phyloP scores from a whole-genome alignment of 2,888 invertebrate genomes.

The Tetramorium bicarinatum region DNA sequence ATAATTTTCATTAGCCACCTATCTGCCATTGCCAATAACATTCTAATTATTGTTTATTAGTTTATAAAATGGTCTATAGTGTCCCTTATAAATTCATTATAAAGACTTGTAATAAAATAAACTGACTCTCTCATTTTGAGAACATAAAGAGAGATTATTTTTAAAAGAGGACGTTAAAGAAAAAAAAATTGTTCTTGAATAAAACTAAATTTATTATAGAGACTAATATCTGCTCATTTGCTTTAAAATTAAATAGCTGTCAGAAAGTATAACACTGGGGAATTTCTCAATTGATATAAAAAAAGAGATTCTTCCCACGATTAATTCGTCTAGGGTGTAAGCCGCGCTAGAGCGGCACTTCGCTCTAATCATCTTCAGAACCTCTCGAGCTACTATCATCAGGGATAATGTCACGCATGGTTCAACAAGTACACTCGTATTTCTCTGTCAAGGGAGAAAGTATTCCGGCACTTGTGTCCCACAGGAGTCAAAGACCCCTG shows the following conservation, averaged over 20 bases:
- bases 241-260: background rate
- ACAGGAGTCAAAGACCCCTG: constrained; percentile 76
- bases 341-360: constrained; percentile 58
- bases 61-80: background rate
- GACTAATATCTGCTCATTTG: background rate
- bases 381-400: constrained; percentile 77
- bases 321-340: constrained; percentile 40
- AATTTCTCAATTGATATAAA: constrained; percentile 17
- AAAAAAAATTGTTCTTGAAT: background rate
- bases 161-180: background rate
- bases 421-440: constrained; percentile 69
- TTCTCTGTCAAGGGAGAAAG: constrained; percentile 66
- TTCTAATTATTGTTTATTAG: constrained; percentile 14
- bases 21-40: background rate
- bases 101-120: background rate
- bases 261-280: background rate
- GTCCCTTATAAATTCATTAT: background rate
- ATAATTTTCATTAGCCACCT: constrained; percentile 40
- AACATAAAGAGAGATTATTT: background rate
- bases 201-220: background rate
- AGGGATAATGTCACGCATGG: constrained; percentile 72
- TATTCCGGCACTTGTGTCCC: constrained; percentile 67
- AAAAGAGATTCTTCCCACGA: constrained; percentile 67
- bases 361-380: constrained; percentile 66
- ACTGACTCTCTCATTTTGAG: background rate